phyloP scores from a whole-genome alignment of 2,113 vertebrate species.

The Trichechus manatus region DNA sequence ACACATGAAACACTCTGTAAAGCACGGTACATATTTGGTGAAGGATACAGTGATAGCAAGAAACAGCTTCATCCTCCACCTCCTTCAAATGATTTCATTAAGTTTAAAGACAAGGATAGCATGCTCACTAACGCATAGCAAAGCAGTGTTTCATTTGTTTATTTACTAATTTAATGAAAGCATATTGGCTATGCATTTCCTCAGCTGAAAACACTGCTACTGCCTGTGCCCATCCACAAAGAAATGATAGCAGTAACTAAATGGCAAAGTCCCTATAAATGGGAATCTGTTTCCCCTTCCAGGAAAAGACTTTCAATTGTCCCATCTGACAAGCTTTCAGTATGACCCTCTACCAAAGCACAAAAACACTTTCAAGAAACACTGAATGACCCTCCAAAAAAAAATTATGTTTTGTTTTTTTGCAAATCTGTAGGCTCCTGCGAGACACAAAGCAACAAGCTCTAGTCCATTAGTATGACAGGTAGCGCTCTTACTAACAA shows the following conservation, averaged over 20 bases:
- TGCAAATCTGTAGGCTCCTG: conserved; percentile 80
- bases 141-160: not conserved
- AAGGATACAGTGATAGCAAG: not conserved
- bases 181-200: not conserved
- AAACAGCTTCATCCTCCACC: not conserved
- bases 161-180: conserved; percentile 25
- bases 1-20: not conserved
- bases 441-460: conserved; percentile 80
- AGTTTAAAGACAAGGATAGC: not conserved
- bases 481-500: conserved; percentile 90
- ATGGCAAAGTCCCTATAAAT: not conserved
- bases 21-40: fast-evolving
- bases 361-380: conserved; percentile 73
- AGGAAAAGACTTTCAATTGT: not conserved
- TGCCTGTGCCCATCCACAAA: not conserved
- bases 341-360: not conserved
- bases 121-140: not conserved
- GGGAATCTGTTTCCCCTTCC: not conserved
- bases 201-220: not conserved
- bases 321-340: not conserved
- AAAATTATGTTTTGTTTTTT: conserved; percentile 77
- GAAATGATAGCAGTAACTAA: not conserved
- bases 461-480: conserved; percentile 90
- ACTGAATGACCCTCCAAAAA: conserved; percentile 61
- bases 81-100: not conserved